These are phyloP conservation scores for Poeciliopsis paucimaculata DNA, from an alignment of 2,797 vertebrate genomes.

Conservation along the genomic window DNA sequence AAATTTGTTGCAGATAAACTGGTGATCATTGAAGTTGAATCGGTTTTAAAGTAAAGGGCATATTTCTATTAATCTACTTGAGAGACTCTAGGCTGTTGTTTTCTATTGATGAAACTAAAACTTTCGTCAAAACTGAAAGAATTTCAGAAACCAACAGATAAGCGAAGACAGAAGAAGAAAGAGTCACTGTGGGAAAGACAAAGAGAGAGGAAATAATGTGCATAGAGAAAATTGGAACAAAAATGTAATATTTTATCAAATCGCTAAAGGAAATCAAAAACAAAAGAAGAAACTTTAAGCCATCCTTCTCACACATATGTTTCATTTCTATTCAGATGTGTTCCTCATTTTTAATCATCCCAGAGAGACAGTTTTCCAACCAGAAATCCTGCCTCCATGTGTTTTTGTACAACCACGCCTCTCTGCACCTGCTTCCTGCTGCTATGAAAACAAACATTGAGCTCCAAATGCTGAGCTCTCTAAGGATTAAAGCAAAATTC, in stretches of 20 bases:
- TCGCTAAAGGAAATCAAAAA: background rate
- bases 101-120: background rate
- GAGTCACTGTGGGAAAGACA: background rate
- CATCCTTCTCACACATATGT: fast-evolving
- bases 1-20: background rate
- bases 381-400: background rate
- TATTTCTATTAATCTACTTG: background rate
- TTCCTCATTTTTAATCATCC: background rate
- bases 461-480: background rate
- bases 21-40: background rate
- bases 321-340: background rate
- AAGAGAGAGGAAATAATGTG: background rate
- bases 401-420: constrained; percentile 4
- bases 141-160: background rate
- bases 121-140: background rate
- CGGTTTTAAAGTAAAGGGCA: background rate
- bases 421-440: constrained; percentile 28
- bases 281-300: background rate
- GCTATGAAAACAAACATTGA: constrained; percentile 12
- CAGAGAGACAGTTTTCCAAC: constrained; percentile 15
- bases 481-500: constrained; percentile 33
- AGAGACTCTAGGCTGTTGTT: background rate
- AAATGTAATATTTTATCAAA: background rate
- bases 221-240: background rate
- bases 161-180: background rate